Base-by-base conservation (phyloP, 1,140 invertebrate genomes). In the Calliphora vicina region DNA sequence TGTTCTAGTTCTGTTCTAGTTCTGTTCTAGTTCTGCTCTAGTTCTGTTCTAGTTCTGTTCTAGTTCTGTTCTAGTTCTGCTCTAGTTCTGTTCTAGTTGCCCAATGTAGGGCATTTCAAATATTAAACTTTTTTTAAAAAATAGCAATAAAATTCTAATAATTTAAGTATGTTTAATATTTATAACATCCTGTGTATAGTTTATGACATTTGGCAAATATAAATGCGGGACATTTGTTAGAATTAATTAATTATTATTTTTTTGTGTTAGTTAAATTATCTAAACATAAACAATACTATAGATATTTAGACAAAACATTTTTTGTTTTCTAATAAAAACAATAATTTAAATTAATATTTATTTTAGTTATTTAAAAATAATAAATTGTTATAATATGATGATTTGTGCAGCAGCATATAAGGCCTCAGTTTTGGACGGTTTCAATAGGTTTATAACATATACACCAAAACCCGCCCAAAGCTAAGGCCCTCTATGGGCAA, bases 381-480 rank as follows among this genome's bases (percentile, higher is more conserved):
- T 35, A 76, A 76, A 76, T 8, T n/a, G 15, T 35, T 74, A 35
- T 35, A 76, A 13, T 17, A 57, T 57, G 17, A n/a, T 57, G 17
- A 57, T 43, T 78, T 78, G 17, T 45, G 23, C 13, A 20, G 80
- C 87, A 85, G 35, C 85, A 88, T 87, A 88, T 84, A 85, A 83
- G 87, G 88, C 88, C 88, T 89, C 88, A 89, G 88, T 89, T 89
- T 89, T 89, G 88, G 88, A 89, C 88, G 88, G 88, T 89, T 89
- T 89, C 88, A 89, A 89, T 89, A 86, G 88, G 88, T 80, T 73
- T 23, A 72, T 35, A 72, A 84, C 84, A 86, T 84, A 83, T 86
- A 89, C 88, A 89, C 88, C 88, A 89, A 89, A 89, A 89, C 88
- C 87, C 88, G 88, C 88, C 88, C 85, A 89, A 89, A 89, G 88